Evolutionary conservation across 2,113 vertebrate genomes (phyloP).

Genomic region (Corythornis madagascariensis): DNA sequence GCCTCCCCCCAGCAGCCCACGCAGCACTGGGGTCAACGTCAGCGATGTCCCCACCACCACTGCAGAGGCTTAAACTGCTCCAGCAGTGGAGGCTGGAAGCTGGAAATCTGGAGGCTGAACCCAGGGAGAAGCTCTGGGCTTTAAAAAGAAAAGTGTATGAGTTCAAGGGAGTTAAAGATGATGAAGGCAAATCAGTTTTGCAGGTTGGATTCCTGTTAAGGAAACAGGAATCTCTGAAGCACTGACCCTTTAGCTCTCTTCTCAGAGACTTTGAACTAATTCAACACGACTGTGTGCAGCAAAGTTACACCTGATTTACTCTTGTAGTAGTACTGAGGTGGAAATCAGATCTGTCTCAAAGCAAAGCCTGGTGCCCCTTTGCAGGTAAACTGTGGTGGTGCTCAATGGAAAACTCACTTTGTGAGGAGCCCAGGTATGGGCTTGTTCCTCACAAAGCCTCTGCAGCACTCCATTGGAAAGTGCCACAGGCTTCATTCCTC

Average conservation of each 20-base stretch:
- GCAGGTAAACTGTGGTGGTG: background rate
- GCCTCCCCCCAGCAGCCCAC: background rate
- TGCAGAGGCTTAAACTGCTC: background rate
- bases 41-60: background rate
- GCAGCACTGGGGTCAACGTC: too few relatives aligned
- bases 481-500: background rate
- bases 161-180: background rate
- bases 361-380: background rate
- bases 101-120: background rate
- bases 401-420: background rate
- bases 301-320: background rate
- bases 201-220: background rate
- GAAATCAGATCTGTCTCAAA: background rate
- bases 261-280: background rate
- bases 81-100: background rate
- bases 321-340: background rate
- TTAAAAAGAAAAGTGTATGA: background rate
- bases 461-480: background rate
- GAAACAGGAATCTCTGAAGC: background rate
- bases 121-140: background rate
- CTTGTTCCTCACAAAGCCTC: background rate
- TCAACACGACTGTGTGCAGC: background rate
- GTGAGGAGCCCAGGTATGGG: background rate
- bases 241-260: background rate
- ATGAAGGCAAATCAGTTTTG: background rate